A percentile compares a stretch with the other conserved stretches of the same genome.
Evolutionary conservation across 2,113 vertebrate species (phyloP).

Genomic region (Axis porcinus): DNA sequence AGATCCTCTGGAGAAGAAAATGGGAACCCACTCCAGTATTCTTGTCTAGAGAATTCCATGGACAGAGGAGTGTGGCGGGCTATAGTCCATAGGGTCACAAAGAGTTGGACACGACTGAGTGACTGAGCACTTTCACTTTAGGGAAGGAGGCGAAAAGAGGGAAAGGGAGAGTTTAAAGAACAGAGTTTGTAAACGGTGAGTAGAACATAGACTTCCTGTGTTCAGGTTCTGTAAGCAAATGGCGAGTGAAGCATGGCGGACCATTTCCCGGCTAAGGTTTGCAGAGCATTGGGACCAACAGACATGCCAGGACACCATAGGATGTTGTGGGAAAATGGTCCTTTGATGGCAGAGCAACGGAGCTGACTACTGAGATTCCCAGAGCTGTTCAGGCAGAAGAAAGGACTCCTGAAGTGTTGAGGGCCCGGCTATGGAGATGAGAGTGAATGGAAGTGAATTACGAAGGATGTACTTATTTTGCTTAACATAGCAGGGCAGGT

Average conservation of each 20-base stretch:
- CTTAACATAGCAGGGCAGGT: background rate
- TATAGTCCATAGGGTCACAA: background rate
- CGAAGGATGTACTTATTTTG: background rate
- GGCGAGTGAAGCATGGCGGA: accelerated
- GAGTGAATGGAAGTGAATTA: background rate
- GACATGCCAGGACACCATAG: background rate
- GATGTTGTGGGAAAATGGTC: background rate
- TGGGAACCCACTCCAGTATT: background rate
- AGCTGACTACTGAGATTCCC: background rate
- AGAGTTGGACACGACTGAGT: background rate
- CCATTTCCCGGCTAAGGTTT: background rate
- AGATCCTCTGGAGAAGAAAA: background rate
- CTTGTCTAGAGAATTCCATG: background rate
- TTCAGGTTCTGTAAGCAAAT: background rate
- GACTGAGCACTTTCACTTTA: background rate
- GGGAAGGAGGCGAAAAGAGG: background rate
- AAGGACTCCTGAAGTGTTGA: background rate
- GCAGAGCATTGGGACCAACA: background rate
- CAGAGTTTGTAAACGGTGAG: background rate
- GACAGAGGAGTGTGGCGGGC: background rate
- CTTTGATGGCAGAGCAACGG: background rate
- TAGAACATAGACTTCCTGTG: background rate
- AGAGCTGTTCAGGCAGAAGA: background rate
- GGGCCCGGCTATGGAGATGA: background rate
- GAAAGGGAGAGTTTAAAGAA: background rate